Evolutionary conservation across 2,113 vertebrate genomes (phyloP).

Genomic region (Calyptomena viridis): DNA sequence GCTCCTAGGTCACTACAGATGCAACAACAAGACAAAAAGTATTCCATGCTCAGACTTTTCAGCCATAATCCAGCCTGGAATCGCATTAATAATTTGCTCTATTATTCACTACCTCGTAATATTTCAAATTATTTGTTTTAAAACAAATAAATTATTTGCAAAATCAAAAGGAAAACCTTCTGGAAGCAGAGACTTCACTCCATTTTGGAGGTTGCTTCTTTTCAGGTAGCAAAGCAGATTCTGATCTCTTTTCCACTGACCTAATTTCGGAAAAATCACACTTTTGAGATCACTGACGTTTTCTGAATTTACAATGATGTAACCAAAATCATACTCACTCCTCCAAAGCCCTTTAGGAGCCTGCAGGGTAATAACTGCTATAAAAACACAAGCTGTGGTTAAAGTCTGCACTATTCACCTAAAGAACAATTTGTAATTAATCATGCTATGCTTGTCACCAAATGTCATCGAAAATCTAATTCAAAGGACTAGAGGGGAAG

Average conservation of each 20-base stretch:
- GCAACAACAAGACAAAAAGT: neutral
- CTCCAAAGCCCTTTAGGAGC: constrained; percentile 36
- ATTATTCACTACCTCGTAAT: neutral
- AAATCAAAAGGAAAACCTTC: neutral
- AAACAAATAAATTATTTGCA: neutral
- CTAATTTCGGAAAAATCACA: constrained; percentile 54
- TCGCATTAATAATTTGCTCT: neutral
- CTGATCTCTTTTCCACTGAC: constrained; percentile 52
- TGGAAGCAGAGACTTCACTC: neutral
- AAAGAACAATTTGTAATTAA: constrained; percentile 46
- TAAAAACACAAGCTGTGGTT: constrained; percentile 59
- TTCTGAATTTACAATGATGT: constrained; percentile 58
- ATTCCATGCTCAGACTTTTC: neutral
- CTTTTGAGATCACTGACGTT: constrained; percentile 54
- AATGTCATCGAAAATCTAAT: neutral
- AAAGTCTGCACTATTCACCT: constrained; percentile 55
- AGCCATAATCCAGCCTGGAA: neutral
- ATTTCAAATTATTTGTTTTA: neutral
- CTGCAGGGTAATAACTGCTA: constrained; percentile 49
- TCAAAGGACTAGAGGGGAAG: neutral
- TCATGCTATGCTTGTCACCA: constrained; percentile 11
- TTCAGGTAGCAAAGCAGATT: constrained; percentile 44
- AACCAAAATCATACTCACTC: constrained; percentile 24
- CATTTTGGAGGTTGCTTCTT: neutral
- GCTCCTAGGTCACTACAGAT: neutral